Evolutionary conservation across 30 jellyfish, hydroid and myxozoan species (phyloP), one percentile per base, ranked within the genome.

Genomic region (Hydractinia symbiolongicarpus): DNA sequence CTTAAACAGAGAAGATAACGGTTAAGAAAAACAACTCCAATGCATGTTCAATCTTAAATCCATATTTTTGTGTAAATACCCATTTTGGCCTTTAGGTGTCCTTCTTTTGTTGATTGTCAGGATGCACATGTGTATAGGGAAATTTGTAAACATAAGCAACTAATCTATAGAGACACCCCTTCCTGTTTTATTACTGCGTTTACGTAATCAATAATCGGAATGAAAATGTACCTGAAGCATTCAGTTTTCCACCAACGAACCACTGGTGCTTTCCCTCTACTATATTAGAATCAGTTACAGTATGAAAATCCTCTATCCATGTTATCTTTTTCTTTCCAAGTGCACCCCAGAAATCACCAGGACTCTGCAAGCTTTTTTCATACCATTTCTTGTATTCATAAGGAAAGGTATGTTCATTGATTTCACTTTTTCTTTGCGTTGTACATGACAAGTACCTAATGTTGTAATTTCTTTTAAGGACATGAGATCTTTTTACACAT

Each of bases 331-430:
- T 78, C 40, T 85, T 86, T 9, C 89, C 97, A 51, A 79, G 89
- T 58, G 85, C 92, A 19, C 97, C 95, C 97, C 97, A 90, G 68
- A 90, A 90, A 40, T 61, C 76, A 49, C 82, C 93, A 56, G 95
- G 91, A 54, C 85, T 93, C 21, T 54, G 50, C 56, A 90, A 50
- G 44, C 97, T 90, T 13, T 53, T 75, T 66, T 81, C 87, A 84
- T 90, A 90, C 86, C 84, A 52, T 51, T 90, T 89, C 55, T 78
- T 82, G 73, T 84, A 91, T 60, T 89, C 69, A 21, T 77, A 30
- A 30, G 44, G 44, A 30, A 30, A 30, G 44, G 44, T 30, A 30
- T 30, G 44, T 30, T 30, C 44, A 30, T 30, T 30, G 44, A 30
- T 30, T 30, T 30, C 44, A 30, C 44, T 30, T 30, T 30, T 30